Evolutionary conservation across 2,888 invertebrate species (phyloP).

Genomic region (Lamellibrachia columna): DNA sequence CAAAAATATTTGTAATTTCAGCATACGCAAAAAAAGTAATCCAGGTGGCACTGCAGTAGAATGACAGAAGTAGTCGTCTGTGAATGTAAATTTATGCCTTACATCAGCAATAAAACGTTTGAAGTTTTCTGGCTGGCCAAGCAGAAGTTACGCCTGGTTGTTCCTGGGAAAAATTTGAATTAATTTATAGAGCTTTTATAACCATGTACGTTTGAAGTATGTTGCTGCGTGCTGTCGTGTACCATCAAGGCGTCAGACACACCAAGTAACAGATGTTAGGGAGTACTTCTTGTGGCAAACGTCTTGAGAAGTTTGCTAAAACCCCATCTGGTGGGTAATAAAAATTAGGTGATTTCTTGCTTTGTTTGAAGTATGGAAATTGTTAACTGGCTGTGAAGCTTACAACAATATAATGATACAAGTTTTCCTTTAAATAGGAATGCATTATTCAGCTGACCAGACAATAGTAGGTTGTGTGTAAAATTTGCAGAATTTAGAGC

Average conservation of each 20-base stretch:
- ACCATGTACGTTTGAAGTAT: not conserved
- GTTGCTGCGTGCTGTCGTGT: not conserved
- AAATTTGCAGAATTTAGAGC: too few species aligned
- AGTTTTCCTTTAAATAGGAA: too few species aligned
- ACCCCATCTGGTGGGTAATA: not conserved
- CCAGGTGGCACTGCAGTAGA: not conserved
- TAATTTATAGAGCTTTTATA: slow-evolving; percentile 10
- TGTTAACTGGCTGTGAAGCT: not conserved
- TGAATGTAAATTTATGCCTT: not conserved
- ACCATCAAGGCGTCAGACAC: not conserved
- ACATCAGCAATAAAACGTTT: not conserved
- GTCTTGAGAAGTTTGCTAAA: slow-evolving; percentile 8
- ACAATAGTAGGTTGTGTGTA: too few species aligned
- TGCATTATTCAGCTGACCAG: too few species aligned
- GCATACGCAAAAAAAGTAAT: not conserved
- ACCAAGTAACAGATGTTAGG: not conserved
- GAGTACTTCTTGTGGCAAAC: not conserved
- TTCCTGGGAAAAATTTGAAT: not conserved
- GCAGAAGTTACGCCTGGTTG: not conserved
- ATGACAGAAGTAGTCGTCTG: not conserved
- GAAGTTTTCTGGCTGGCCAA: not conserved
- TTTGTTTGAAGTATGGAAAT: not conserved
- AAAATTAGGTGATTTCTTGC: not conserved
- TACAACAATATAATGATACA: too few species aligned
- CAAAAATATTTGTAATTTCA: not conserved